Percentiles rank a stretch among this genome's conserved stretches.
phyloP scores from a whole-genome alignment of 2,113 vertebrate species.

The Cavia aperea region DNA sequence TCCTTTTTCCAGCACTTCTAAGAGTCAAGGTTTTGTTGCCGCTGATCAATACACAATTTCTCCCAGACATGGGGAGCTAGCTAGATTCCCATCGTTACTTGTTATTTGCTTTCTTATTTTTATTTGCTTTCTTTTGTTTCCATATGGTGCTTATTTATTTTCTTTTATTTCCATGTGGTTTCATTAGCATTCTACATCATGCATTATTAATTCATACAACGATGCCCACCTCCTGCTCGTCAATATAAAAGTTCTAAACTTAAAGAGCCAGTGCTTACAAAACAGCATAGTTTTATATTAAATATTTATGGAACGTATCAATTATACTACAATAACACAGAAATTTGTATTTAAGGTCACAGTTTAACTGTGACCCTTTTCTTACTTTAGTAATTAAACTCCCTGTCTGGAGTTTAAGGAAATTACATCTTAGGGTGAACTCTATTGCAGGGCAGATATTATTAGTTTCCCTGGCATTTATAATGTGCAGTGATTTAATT shows the following conservation, averaged over 20 bases:
- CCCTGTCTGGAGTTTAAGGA: neutral
- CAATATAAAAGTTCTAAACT: neutral
- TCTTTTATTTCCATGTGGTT: no score
- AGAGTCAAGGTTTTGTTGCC: neutral
- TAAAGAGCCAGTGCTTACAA: neutral
- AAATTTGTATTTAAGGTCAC: neutral
- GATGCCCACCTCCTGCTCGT: neutral
- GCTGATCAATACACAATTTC: no score
- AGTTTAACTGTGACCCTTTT: neutral
- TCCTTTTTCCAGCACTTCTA: neutral
- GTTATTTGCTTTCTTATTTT: neutral
- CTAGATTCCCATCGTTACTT: accelerated
- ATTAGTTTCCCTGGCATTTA: neutral
- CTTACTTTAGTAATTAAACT: neutral
- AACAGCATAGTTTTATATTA: neutral
- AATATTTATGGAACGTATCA: neutral
- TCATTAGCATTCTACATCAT: neutral
- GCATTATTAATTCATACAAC: neutral
- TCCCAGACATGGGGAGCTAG: no score
- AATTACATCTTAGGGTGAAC: neutral
- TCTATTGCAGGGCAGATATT: neutral
- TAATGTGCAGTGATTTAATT: neutral
- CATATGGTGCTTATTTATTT: neutral
- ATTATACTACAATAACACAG: neutral
- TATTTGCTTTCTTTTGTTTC: neutral